Evolutionary conservation across 2,888 invertebrate species (phyloP).

Genomic region (Pherbina coryleti): DNA sequence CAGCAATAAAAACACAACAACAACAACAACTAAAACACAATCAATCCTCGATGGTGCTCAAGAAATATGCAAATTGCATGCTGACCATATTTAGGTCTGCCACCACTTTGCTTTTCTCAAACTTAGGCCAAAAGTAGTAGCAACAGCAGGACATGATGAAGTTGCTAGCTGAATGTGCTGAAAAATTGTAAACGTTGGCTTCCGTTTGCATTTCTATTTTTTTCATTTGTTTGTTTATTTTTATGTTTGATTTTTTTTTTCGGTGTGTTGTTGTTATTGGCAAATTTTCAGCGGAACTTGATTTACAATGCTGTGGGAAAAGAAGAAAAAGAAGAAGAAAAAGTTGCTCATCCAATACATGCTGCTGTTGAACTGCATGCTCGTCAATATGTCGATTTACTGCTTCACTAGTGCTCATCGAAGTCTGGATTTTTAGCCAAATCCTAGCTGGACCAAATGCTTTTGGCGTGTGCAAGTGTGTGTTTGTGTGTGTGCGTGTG

Average conservation of each 20-base stretch:
- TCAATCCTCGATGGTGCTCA: slow-evolving; percentile 21
- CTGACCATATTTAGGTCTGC: slow-evolving; percentile 20
- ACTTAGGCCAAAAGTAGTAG: neutral
- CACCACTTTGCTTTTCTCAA: neutral
- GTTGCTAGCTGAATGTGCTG: neutral
- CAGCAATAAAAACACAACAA: neutral
- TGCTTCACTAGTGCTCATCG: slow-evolving; percentile 40
- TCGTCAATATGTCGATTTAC: slow-evolving; percentile 63
- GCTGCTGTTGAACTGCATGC: slow-evolving; percentile 57
- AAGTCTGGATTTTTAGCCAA: neutral
- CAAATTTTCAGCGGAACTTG: slow-evolving; percentile 52
- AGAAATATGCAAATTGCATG: slow-evolving; percentile 34
- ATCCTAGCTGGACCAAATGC: neutral
- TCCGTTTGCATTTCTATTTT: neutral
- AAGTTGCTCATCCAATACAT: slow-evolving; percentile 46
- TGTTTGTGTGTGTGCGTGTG: slow-evolving; percentile 4
- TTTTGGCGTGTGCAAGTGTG: neutral
- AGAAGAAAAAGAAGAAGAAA: neutral
- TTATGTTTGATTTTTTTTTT: neutral
- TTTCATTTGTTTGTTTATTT: neutral
- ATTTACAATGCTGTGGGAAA: slow-evolving; percentile 53
- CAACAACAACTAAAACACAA: neutral
- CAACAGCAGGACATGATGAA: neutral
- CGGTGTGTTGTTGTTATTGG: neutral
- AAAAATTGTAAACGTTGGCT: neutral